Base-by-base conservation (phyloP, 2,888 invertebrate species). In the Cryptus viduatorius region DNA sequence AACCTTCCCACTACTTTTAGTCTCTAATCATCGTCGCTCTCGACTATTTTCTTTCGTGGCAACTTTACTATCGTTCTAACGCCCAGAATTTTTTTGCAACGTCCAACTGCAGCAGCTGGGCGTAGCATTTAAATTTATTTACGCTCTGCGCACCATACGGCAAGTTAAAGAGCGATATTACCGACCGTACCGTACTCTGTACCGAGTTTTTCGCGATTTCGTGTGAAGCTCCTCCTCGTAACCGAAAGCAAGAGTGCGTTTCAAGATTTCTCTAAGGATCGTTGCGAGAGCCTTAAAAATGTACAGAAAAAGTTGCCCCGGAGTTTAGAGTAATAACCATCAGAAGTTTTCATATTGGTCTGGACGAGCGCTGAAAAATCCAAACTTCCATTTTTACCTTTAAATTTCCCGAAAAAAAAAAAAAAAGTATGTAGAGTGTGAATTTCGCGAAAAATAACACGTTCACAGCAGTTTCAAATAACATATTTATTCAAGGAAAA, bases 11-110 rank as follows among this genome's bases (percentile, higher is more conserved):
- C 5, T 59, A 29, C 42, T 68, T 42, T 65, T 50, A 44, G 48
- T 76, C 67, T 31, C 56, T 83, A 79, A 79, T 79, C 79, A 48
- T 79, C 76, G 71, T 59, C 37, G 42, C 61, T 44, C 16, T 31
- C 59, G 14, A 77, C 71, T 76, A 76, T 76, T 79, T 79, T 76
- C 69, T 71, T 69, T 37, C 56, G 56, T 14, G 42, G 5, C 42
- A 73, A 67, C 73, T 46, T 71, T 78, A 65, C 44, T 53, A 44
- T 73, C 48, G 24, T 19, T 56, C 64, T 50, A 31, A 14, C 48
- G n/a, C 48, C 48, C n/a, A 48, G 3, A 2, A 48, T 64, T n/a
- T 64, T 37, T 64, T n/a, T n/a, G 37, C 42, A 7, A 24, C 12
- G n/a, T 71, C 50, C 16, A 29, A 19, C 50, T 4, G 29, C 16